Evolutionary conservation across 2,113 vertebrate species (phyloP).

Genomic region (Nesogale talazaci): DNA sequence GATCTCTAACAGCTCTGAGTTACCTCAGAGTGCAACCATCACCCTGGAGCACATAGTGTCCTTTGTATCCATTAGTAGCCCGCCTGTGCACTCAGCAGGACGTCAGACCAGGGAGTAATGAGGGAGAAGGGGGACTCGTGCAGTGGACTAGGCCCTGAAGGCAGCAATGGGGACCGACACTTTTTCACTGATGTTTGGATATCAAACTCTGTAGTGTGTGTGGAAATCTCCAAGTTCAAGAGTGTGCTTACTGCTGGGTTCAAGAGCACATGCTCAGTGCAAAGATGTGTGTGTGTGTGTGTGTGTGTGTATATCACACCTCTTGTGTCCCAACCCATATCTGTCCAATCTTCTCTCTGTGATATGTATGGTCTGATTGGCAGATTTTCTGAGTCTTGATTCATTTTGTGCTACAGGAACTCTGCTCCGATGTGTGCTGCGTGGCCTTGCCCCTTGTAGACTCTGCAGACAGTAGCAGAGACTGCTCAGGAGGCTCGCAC

Average conservation of each 20-base stretch:
- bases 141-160: not conserved
- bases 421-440: not conserved
- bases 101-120: not conserved
- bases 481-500: not conserved
- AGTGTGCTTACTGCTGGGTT: not conserved
- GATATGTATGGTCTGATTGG: not conserved
- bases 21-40: not conserved
- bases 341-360: not conserved
- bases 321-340: not conserved
- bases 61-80: not conserved
- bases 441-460: too few species aligned
- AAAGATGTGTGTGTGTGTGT: not conserved
- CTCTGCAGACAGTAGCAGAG: not conserved
- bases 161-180: not conserved
- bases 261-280: not conserved
- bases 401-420: not conserved
- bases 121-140: not conserved
- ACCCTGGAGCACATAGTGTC: not conserved
- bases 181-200: not conserved
- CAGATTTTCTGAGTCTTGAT: not conserved
- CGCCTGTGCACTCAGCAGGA: too few species aligned
- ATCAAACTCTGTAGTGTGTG: not conserved
- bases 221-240: not conserved
- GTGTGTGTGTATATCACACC: not conserved
- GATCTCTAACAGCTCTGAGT: not conserved